Evolutionary conservation across 1,140 invertebrate genomes (phyloP).

Genomic region (Araneus ventricosus): DNA sequence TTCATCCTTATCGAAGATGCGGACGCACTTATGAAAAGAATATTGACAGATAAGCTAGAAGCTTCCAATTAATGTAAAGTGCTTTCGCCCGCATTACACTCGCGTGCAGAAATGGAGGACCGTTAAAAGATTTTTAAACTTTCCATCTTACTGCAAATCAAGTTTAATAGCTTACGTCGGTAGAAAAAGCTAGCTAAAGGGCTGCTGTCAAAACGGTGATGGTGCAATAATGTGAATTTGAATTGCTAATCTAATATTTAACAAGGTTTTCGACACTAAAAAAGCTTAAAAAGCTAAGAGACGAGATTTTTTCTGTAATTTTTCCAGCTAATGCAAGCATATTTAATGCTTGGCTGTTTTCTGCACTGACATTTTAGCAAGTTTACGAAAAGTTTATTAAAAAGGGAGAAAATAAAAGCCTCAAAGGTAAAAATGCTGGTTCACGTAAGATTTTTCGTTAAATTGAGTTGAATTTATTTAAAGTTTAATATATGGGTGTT

Average conservation of each 20-base stretch:
- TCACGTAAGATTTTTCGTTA: too few relatives aligned
- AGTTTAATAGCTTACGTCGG: slow-evolving; percentile 5
- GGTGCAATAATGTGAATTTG: slow-evolving; percentile 32
- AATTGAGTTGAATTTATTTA: too few relatives aligned
- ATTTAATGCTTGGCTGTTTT: background rate
- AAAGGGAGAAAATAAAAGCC: too few relatives aligned
- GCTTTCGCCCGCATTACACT: background rate
- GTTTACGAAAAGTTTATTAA: background rate
- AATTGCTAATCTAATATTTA: slow-evolving; percentile 59
- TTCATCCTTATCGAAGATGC: background rate
- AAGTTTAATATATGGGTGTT: too few relatives aligned
- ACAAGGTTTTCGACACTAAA: background rate
- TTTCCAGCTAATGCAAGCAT: background rate
- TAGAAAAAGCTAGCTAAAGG: background rate
- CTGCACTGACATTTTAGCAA: background rate
- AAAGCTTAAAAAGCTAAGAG: background rate
- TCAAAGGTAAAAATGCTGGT: too few relatives aligned
- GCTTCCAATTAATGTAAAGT: slow-evolving; percentile 43
- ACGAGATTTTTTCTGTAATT: background rate
- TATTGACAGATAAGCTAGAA: slow-evolving; percentile 8
- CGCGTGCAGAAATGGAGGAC: background rate
- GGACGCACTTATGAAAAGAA: background rate
- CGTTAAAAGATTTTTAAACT: background rate
- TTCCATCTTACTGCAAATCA: background rate
- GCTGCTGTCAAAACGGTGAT: slow-evolving; percentile 24